A percentile compares a stretch with the other conserved stretches of the same genome.
These are phyloP conservation scores for Anneissia japonica DNA, from an alignment of 35 echinoderm and acorn worm genomes.

Conservation along the genomic window DNA sequence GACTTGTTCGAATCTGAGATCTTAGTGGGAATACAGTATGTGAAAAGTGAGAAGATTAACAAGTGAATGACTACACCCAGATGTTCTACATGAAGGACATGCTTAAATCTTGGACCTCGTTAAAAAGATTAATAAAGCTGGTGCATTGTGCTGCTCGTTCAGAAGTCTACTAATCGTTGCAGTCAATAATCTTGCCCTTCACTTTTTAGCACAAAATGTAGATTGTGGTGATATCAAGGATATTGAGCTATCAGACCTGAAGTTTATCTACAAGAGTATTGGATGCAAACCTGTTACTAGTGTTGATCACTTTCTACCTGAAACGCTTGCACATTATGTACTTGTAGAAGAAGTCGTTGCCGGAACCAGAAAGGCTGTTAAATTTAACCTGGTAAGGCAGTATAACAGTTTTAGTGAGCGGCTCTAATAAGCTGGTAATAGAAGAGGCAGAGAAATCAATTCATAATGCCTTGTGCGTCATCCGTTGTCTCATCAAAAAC, in stretches of 20 bases:
- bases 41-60: no score
- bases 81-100: constrained; percentile 68
- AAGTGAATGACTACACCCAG: no score
- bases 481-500: constrained; percentile 85
- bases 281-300: constrained; percentile 85
- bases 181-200: constrained; percentile 71
- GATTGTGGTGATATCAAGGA: constrained; percentile 94
- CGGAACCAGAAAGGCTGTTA: constrained; percentile 87
- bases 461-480: constrained; percentile 95
- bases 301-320: constrained; percentile 83
- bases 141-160: constrained; percentile 83
- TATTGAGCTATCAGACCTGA: constrained; percentile 68
- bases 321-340: constrained; percentile 69
- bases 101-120: constrained; percentile 70
- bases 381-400: constrained; percentile 82
- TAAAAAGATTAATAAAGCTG: no score
- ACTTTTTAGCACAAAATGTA: constrained; percentile 93
- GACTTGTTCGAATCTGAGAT: no score
- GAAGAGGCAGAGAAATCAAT: constrained; percentile 88
- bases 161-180: constrained; percentile 88
- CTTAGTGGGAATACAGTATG: no score
- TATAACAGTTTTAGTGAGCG: constrained; percentile 70
- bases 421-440: constrained; percentile 84
- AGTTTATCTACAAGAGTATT: constrained; percentile 84
- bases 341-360: constrained; percentile 79